Evolutionary conservation across 1,140 invertebrate species (phyloP).

Genomic region (Rhizoglyphus robini): DNA sequence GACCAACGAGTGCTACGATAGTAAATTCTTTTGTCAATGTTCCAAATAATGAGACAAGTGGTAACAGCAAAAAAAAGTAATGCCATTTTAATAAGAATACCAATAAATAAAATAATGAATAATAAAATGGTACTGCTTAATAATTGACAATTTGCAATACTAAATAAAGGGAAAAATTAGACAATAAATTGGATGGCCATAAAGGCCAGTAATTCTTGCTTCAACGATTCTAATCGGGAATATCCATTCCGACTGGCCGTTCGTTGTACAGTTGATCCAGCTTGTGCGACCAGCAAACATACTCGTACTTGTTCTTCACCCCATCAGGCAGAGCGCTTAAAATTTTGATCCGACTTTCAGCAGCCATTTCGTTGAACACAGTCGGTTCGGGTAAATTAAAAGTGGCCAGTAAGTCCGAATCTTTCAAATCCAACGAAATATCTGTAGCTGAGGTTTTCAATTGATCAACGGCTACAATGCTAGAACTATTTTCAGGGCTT

Average conservation of each 20-base stretch:
- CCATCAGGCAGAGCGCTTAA: background rate
- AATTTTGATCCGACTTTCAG: background rate
- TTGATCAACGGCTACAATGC: too few species aligned
- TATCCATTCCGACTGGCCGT: background rate
- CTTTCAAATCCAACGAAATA: background rate
- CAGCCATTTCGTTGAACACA: background rate
- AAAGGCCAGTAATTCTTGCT: too few species aligned
- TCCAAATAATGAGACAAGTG: background rate
- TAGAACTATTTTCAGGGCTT: too few species aligned
- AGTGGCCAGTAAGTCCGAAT: background rate
- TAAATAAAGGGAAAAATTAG: too few species aligned
- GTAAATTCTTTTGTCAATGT: slow-evolving; percentile 19
- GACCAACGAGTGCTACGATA: slow-evolving; percentile 18
- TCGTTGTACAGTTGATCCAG: background rate
- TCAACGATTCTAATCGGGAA: too few species aligned
- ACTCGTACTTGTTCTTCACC: slow-evolving; percentile 8
- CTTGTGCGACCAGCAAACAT: background rate
- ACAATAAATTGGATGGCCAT: too few species aligned
- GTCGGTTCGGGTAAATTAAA: background rate
- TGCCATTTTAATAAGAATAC: too few species aligned
- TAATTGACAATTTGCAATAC: too few species aligned
- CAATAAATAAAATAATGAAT: too few species aligned
- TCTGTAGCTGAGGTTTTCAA: too few species aligned
- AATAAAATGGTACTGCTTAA: too few species aligned
- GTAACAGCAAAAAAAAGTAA: background rate